Conservation (phyloP, 2,113 vertebrate species). For the Strix uralensis region DNA sequence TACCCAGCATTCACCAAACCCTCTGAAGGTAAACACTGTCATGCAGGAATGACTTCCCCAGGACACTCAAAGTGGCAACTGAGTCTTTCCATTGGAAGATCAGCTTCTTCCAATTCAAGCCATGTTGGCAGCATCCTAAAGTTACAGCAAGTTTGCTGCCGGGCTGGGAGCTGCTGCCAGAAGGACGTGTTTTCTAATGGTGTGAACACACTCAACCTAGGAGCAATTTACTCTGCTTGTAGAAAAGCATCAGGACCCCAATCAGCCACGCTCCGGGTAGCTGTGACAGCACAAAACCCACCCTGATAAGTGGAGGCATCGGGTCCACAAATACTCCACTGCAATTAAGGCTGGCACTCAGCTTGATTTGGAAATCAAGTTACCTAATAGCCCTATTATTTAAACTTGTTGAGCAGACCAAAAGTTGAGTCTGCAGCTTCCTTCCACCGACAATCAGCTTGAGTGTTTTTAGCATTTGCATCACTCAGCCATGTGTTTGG, state of each 20-base stretch:
- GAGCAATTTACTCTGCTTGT: neutral
- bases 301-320: neutral
- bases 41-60: neutral
- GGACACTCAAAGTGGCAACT: neutral
- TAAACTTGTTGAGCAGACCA: neutral
- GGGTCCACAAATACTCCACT: neutral
- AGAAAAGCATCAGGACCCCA: neutral
- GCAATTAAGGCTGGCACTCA: neutral
- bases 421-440: neutral
- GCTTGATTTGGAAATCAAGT: neutral
- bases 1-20: neutral
- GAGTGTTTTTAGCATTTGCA: neutral
- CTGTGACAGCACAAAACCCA: neutral
- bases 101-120: neutral
- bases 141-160: neutral
- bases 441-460: neutral
- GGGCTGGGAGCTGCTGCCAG: neutral
- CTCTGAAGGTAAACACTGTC: neutral
- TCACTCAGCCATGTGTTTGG: neutral
- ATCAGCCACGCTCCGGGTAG: neutral
- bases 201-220: neutral
- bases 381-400: neutral
- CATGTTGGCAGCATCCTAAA: neutral
- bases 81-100: neutral
- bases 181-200: fast-evolving